phyloP scores from a whole-genome alignment of 1,140 invertebrate species.

The Coptotermes formosanus region DNA sequence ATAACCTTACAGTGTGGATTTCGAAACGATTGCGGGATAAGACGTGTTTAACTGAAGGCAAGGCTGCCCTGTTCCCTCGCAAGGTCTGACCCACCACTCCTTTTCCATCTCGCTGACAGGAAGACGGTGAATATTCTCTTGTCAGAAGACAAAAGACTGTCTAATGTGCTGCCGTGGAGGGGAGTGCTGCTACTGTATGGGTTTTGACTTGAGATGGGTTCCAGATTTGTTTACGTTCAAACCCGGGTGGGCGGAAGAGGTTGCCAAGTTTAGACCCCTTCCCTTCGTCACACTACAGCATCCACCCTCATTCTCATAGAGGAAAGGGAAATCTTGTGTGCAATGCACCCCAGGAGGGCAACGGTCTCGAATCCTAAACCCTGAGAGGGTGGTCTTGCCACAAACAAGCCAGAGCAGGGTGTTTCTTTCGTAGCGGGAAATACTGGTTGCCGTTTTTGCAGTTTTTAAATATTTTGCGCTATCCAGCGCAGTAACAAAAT shows the following conservation, averaged over 20 bases:
- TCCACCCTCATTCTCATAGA: not conserved
- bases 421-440: not conserved
- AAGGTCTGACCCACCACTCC: not conserved
- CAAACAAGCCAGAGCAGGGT: not conserved
- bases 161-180: not conserved
- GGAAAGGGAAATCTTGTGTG: not conserved
- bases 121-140: constrained; percentile 16
- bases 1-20: too few species aligned
- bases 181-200: not conserved
- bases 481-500: too few species aligned
- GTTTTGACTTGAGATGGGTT: constrained; percentile 28
- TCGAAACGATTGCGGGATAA: too few species aligned
- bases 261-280: constrained; percentile 30
- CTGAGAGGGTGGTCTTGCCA: not conserved
- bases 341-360: not conserved
- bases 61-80: too few species aligned
- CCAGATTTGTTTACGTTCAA: constrained; percentile 33
- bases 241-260: constrained; percentile 33
- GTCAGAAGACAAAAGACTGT: constrained; percentile 18
- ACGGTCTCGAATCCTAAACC: not conserved
- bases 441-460: not conserved
- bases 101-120: not conserved
- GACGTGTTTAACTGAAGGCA: too few species aligned
- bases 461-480: too few species aligned
- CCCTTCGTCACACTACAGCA: not conserved